Evolutionary conservation across 2,113 vertebrate species (phyloP), one percentile per base, ranked within the genome.

Genomic region (Onychorhynchus coronatus): DNA sequence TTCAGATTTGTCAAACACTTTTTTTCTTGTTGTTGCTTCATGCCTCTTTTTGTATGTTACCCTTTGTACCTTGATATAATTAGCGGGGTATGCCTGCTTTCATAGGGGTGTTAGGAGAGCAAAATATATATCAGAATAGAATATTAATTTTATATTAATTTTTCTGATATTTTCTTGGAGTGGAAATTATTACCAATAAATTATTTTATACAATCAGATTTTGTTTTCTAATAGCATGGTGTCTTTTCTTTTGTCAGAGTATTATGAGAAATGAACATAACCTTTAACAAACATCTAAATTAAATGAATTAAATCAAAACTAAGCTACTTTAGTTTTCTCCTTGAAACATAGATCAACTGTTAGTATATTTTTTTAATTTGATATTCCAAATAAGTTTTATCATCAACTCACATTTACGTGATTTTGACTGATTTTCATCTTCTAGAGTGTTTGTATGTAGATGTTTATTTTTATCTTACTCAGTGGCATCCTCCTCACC

Each of bases 61-160:
- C 8, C 9, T 77, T 83, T 47, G 11, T 33, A 52, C 28, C 23
- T 70, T 56, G 33, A 52, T 8, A 30, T 86, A 73, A 86, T 1
- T 46, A 41, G 11, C 6, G 59, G 31, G 4, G 2, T 46, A 28
- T 44, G 31, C 6, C 11, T 46, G 2, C 0, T 41, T 67, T 68
- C 68, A 6, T 1, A 2, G 8, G 1, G 2, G 2, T 56, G 9
- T 13, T 8, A 1, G 9, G 4, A 19, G 6, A 85, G 7, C 9
- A 81, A 23, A 47, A 12, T 44, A 15, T n/a, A 6, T 27, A 47
- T 52, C 33, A 84, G 47, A 86, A 80, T 3, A 84, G 8, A 76
- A 27, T 28, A 37, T 1, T 0, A 42, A 5, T 18, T 85, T 82
- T 68, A 27, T 28, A 37, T 1, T 0, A 42, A 5, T 18, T 85